Evolutionary conservation across 2,797 vertebrate genomes (phyloP).

Genomic region (Microtus agrestis): DNA sequence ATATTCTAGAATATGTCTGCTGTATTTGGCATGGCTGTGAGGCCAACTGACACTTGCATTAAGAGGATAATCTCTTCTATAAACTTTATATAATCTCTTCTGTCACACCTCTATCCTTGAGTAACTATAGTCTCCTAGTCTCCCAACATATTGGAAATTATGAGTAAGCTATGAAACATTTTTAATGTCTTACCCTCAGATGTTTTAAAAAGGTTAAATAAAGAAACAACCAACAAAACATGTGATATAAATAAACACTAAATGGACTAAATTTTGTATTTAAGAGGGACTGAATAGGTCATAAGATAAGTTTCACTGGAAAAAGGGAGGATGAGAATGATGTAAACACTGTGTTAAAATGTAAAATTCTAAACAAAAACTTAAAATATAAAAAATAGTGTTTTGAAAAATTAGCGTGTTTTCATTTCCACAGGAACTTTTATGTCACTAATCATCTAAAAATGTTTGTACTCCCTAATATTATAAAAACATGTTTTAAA

Average conservation of each 20-base stretch:
- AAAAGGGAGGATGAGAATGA: background rate
- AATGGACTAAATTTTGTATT: background rate
- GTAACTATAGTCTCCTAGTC: background rate
- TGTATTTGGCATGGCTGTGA: background rate
- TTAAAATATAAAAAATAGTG: background rate
- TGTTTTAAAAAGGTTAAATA: background rate
- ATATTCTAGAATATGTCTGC: background rate
- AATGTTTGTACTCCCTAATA: background rate
- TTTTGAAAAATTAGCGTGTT: background rate
- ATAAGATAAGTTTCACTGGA: no score
- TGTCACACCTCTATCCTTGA: fast-evolving
- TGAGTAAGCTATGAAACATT: background rate
- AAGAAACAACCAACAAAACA: background rate
- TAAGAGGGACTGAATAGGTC: background rate
- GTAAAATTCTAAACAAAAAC: background rate
- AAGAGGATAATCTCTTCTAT: background rate
- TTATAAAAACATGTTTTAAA: background rate
- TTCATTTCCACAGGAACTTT: background rate
- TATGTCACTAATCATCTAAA: background rate
- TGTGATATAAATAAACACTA: no score
- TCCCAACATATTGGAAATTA: background rate
- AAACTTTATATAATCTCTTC: background rate
- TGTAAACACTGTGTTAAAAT: background rate
- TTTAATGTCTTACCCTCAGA: background rate
- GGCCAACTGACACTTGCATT: background rate